Evolutionary conservation across 2,113 vertebrate species (phyloP), one percentile per base, ranked within the genome.

Genomic region (Casuarius casuarius): DNA sequence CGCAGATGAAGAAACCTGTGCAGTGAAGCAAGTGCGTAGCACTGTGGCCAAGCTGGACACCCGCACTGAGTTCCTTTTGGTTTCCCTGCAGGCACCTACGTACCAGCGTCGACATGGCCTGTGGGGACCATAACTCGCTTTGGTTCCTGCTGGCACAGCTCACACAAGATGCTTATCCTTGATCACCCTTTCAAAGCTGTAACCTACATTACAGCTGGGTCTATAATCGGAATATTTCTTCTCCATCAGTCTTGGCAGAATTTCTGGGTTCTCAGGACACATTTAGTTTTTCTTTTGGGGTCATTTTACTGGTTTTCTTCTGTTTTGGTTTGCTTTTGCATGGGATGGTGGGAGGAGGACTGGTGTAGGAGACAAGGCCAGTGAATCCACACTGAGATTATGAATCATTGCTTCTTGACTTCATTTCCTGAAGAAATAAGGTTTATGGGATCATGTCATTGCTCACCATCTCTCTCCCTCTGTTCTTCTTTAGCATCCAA

Each of bases 21-120:
- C 5, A 0, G 1, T 7, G n/a, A 3, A 76, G 2, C 1, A 3
- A 7, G 10, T 84, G 5, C 28, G 61, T 91, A 17, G 49, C 66
- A 25, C 16, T 71, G 70, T 75, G 51, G 71, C 8, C 42, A 29
- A 87, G 21, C 11, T 91, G 65, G 38, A 56, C 46, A 59, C 22
- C 8, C 59, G 13, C 10, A n/a, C n/a, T 61, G 18, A 65, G 12
- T 46, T 76, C 33, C 66, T 5, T 1, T 59, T 91, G n/a, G 15
- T 38, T 87, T 5, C n/a, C 1, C 1, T 7, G 7, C n/a, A 54
- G 19, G 40, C 6, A 9, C 9, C 48, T 31, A 31, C 56, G 46
- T 73, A 13, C 52, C 61, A 25, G 31, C 61, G 23, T 28, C 16
- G 3, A 56, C 58, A 6, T 72, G 58, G 33, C n/a, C 5, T 33